These are phyloP conservation scores for Acleris holmiana DNA, from an alignment of 2,888 invertebrate genomes.

Conservation along the genomic window DNA sequence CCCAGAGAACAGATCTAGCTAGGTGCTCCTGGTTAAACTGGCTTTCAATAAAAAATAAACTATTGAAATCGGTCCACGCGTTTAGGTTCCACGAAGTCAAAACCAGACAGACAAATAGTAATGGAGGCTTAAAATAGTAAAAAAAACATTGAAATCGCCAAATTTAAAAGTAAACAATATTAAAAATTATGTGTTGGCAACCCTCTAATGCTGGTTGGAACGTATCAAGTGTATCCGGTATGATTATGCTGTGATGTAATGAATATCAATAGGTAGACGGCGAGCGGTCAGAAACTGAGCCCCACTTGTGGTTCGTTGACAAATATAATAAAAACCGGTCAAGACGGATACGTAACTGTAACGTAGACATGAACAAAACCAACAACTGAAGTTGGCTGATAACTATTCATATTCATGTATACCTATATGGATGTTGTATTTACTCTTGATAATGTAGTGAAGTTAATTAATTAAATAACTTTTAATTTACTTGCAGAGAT, in stretches of 20 bases:
- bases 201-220: constrained; percentile 64
- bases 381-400: constrained; percentile 9
- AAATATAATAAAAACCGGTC: constrained; percentile 43
- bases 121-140: background rate
- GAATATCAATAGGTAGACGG: constrained; percentile 55
- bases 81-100: no score
- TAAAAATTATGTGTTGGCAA: constrained; percentile 56
- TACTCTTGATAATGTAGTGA: no score
- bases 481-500: no score
- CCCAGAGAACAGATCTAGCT: no score
- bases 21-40: no score
- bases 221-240: constrained; percentile 69
- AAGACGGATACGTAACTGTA: constrained; percentile 42
- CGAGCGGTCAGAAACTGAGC: constrained; percentile 46
- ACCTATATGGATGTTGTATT: no score
- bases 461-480: no score
- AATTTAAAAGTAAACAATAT: constrained; percentile 40
- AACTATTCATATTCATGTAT: background rate
- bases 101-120: no score
- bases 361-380: constrained; percentile 21
- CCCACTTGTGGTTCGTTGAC: constrained; percentile 47
- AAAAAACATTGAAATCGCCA: constrained; percentile 18
- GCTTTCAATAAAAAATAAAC: no score
- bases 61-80: no score
- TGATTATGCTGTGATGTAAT: constrained; percentile 66